Base-by-base conservation (phyloP, 2,888 invertebrate species). In the Dione vanillae region DNA sequence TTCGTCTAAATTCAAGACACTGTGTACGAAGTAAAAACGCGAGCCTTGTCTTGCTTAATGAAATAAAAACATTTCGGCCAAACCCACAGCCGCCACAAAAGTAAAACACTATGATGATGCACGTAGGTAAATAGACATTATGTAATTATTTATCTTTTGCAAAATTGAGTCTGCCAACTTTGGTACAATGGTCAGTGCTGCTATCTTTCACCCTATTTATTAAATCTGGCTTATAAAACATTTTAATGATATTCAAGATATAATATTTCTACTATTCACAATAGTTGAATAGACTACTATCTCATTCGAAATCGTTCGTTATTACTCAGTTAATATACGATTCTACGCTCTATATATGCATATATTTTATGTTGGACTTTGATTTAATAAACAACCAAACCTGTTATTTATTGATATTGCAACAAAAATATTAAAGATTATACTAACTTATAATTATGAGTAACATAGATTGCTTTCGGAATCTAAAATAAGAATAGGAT, bases 371-470 rank as follows among this genome's bases (percentile, higher is more conserved):
- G 71, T 54, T 72, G 69, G 66, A 72, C 56, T 70, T 73, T 59
- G 58, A 69, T 71, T 68, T 73, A 71, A 73, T 75, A 70, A 73
- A 58, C 47, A n/a, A 56, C 66, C 47, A 51, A 47, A 54, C 54
- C 41, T 27, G 41, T 61, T 61, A 45, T 61, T 61, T 61, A 45
- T 45, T 61, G 9, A 6, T 45, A 43, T 27, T 27, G 61, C 16
- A 35, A 27, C n/a, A 11, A 35, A 61, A 61, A 61, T 61, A 61
- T 35, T 45, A 43, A 37, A 37, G 11, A 56, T 56, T 56, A 56
- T 16, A 11, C 0, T 16, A 16, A 56, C 56, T 56, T 11, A 56
- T 16, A 37, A 56, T 56, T 56, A 37, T 56, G 37, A 56, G 37
- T 14, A 0, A 52, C 1, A 0, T 27, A 37, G 27, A 54, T 54